Evolutionary conservation across 2,797 vertebrate genomes (phyloP).

Genomic region (Chaetodon trifasciatus): DNA sequence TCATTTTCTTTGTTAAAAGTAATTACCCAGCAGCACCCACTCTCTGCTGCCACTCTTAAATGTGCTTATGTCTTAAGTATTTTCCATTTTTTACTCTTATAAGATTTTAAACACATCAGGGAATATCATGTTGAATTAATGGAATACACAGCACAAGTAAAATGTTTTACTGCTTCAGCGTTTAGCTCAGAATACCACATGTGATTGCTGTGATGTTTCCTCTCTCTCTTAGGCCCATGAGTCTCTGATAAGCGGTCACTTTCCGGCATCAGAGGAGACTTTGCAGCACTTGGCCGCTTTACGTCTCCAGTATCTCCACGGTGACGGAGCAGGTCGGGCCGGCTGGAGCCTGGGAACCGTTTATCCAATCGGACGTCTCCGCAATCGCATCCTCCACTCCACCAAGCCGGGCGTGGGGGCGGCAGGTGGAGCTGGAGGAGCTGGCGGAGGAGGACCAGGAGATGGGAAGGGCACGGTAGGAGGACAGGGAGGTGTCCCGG

Average conservation of each 20-base stretch:
- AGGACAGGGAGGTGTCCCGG: conserved; percentile 52
- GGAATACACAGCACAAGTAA: background rate
- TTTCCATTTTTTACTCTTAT: no score
- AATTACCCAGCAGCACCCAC: background rate
- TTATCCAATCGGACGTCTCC: conserved; percentile 92
- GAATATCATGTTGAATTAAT: background rate
- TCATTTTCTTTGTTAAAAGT: no score
- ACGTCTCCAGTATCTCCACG: conserved; percentile 93
- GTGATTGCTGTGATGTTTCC: background rate
- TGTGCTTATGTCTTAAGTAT: no score
- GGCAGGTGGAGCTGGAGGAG: conserved; percentile 70
- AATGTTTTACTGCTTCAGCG: background rate
- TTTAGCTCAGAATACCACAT: background rate
- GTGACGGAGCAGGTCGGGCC: conserved; percentile 88
- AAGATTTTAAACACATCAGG: background rate
- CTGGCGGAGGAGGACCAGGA: conserved; percentile 64
- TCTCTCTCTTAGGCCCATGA: conserved; percentile 89
- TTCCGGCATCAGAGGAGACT: conserved; percentile 93
- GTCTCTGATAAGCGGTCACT: conserved; percentile 94
- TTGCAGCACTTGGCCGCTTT: conserved; percentile 92
- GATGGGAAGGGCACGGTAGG: conserved; percentile 72
- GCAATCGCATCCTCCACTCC: conserved; percentile 92
- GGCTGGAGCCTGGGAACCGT: conserved; percentile 91
- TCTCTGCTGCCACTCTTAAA: background rate
- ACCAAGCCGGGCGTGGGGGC: conserved; percentile 87